Percentiles rank a stretch among this genome's conserved stretches.
These are phyloP conservation scores for Diploptera punctata DNA, from an alignment of 2,888 invertebrate genomes.

Conservation along the genomic window DNA sequence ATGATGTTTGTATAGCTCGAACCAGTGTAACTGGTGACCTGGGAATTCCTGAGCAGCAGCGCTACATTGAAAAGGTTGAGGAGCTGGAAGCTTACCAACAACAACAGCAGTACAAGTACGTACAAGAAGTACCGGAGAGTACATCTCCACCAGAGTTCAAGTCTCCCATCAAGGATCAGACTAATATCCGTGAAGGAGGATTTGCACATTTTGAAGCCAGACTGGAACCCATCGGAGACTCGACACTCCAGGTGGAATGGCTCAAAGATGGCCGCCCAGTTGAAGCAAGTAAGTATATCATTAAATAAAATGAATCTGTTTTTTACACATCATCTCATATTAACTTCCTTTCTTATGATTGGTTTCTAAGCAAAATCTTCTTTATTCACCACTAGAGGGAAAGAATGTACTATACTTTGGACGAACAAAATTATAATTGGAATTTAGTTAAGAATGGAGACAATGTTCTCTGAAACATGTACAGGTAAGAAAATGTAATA, in stretches of 20 bases:
- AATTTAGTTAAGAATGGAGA: too few relatives aligned
- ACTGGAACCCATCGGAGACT: constrained; percentile 91
- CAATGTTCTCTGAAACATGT: too few relatives aligned
- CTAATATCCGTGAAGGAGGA: constrained; percentile 87
- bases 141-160: constrained; percentile 85
- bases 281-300: constrained; percentile 73
- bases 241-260: constrained; percentile 91
- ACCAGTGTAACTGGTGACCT: constrained; percentile 86
- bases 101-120: constrained; percentile 79
- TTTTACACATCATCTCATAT: neutral
- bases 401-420: too few relatives aligned
- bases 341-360: too few relatives aligned
- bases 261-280: constrained; percentile 88
- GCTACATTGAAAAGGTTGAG: constrained; percentile 91
- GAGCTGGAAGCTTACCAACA: constrained; percentile 86
- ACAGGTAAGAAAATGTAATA: too few relatives aligned
- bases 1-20: constrained; percentile 64
- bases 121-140: constrained; percentile 81
- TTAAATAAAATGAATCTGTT: neutral
- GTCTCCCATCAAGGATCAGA: constrained; percentile 86
- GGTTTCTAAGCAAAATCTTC: too few relatives aligned
- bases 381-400: too few relatives aligned
- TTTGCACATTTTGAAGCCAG: constrained; percentile 96
- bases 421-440: too few relatives aligned
- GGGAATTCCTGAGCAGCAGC: constrained; percentile 88